Percentiles rank a stretch among this genome's conserved stretches.
phyloP scores from a whole-genome alignment of 2,113 vertebrate species.

The Galbula dea region DNA sequence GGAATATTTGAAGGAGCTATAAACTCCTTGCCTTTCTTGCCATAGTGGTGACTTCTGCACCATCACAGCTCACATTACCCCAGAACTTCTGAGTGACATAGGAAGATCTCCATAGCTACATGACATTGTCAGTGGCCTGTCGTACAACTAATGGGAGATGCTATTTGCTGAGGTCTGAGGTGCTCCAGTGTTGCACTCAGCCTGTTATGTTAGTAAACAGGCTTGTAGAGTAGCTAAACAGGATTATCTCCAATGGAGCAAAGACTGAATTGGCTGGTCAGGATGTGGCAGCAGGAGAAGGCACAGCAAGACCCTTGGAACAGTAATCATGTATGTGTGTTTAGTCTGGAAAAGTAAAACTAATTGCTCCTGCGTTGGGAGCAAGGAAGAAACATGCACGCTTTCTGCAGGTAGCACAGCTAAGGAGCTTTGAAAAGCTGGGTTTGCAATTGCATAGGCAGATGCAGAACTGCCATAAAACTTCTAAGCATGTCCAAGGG shows the following conservation, averaged over 20 bases:
- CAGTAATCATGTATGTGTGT: not conserved
- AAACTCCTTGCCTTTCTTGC: not conserved
- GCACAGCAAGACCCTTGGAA: slow-evolving; percentile 6
- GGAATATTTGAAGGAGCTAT: not conserved
- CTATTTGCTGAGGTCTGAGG: not conserved
- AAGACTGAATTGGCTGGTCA: not conserved
- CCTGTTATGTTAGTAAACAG: not conserved
- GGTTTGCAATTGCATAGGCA: slow-evolving; percentile 38
- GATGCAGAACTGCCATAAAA: slow-evolving; percentile 62
- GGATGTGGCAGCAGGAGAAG: slow-evolving; percentile 5
- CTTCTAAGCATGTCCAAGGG: slow-evolving; percentile 64
- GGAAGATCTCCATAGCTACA: not conserved
- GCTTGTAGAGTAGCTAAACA: not conserved
- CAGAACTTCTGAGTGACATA: not conserved
- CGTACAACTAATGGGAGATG: not conserved
- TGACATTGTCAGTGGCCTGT: not conserved
- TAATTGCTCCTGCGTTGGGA: not conserved
- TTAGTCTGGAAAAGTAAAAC: not conserved
- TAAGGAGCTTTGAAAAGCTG: slow-evolving; percentile 31
- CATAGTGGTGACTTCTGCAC: not conserved
- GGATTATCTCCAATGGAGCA: slow-evolving; percentile 42
- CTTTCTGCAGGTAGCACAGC: slow-evolving; percentile 52
- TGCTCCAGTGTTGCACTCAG: not conserved
- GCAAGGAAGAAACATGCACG: not conserved
- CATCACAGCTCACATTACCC: not conserved